Conservation (phyloP, 2,888 invertebrate species). For the Erebia epiphron region DNA sequence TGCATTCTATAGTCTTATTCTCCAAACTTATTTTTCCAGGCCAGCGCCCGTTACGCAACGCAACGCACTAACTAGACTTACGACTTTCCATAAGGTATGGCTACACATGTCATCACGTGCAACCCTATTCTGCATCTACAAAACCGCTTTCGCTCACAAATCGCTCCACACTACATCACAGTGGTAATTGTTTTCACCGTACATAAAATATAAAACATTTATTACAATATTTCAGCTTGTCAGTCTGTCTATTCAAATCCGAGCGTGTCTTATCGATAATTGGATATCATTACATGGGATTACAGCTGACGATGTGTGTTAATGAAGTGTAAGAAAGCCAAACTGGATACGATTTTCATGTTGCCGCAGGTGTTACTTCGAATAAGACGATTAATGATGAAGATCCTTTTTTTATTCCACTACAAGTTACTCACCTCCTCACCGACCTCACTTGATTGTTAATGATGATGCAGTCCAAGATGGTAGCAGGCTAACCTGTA, state of each 20-base stretch:
- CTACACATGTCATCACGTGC: too few species aligned
- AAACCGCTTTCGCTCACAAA: constrained; percentile 38
- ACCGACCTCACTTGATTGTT: too few species aligned
- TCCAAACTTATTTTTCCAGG: too few species aligned
- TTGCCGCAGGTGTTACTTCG: not conserved
- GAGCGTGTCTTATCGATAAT: constrained; percentile 79
- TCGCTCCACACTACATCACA: constrained; percentile 41
- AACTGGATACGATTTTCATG: constrained; percentile 20
- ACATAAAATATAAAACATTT: constrained; percentile 73
- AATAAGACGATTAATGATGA: constrained; percentile 10
- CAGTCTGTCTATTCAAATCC: constrained; percentile 76
- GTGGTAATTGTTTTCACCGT: constrained; percentile 71
- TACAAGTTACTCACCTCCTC: too few species aligned
- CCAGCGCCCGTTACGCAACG: too few species aligned
- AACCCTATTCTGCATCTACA: too few species aligned
- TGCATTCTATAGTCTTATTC: too few species aligned
- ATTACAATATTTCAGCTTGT: constrained; percentile 78
- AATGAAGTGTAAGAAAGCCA: constrained; percentile 34
- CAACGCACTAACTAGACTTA: too few species aligned
- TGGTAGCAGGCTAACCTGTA: too few species aligned
- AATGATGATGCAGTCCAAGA: too few species aligned
- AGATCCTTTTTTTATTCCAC: constrained; percentile 13
- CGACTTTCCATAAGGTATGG: too few species aligned
- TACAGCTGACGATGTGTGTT: constrained; percentile 49
- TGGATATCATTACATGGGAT: constrained; percentile 68